Evolutionary conservation across 1,140 invertebrate species (phyloP), one percentile per base, ranked within the genome.

Genomic region (Drosophila varians): DNA sequence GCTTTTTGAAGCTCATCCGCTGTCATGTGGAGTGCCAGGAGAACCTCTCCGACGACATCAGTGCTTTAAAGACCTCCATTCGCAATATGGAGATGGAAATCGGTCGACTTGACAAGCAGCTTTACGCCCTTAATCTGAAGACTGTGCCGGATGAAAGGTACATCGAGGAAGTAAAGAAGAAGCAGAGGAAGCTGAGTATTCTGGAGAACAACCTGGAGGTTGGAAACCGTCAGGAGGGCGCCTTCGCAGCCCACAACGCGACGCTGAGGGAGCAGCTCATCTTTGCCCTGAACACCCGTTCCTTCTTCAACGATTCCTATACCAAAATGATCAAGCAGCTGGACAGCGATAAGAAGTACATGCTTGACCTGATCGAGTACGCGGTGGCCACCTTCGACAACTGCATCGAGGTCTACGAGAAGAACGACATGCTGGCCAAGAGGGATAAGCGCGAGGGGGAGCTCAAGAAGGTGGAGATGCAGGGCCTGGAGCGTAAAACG

Each of bases 311-410:
- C 31, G 57, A 71, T 11, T 58, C 65, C 0, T 87, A 72, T 42
- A 64, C 51, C 0, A 73, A 77, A 21, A 75, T 79, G 68, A 72
- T 87, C 6, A 68, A 74, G 43, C 66, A 83, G 12, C 56, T 87
- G 8, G 83, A 79, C 23, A 78, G 66, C 47, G 78, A 83, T 43
- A 87, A 87, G 25, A 87, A 87, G 57, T 87, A 80, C 42, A 62
- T 87, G 6, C 51, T 79, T 8, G 82, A 87, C 40, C 34, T 87
- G 2, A 74, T 87, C 19, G 78, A 83, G 34, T 76, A 76, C 26
- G 75, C 78, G 5, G 45, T 74, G 6, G 61, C 69, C 26, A 77
- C 76, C 2, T 83, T 83, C 43, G 77, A 80, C 26, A 56, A 65
- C 28, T 73, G 76, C 52, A 74, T 74, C 12, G 76, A 80, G 49